Percentiles rank a stretch among this genome's conserved stretches.
These are phyloP conservation scores for Eilema caniola DNA, from an alignment of 2,888 invertebrate genomes.

Conservation along the genomic window DNA sequence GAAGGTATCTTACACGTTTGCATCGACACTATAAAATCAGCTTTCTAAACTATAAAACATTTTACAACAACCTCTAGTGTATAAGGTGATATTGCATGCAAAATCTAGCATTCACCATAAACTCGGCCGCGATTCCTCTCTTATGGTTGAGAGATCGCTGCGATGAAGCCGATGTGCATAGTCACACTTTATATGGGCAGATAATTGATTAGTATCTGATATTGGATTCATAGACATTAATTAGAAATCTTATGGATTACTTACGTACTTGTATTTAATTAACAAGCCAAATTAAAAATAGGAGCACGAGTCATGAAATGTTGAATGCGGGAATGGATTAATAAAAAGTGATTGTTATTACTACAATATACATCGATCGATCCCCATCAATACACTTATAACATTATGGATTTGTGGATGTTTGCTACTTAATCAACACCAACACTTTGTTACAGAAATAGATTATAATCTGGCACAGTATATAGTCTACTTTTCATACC, in stretches of 20 bases:
- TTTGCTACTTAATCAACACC: neutral
- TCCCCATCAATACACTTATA: too few species aligned
- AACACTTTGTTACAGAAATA: neutral
- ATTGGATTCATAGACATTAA: constrained; percentile 41
- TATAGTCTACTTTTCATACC: neutral
- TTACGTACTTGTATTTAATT: constrained; percentile 1
- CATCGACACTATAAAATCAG: constrained; percentile 16
- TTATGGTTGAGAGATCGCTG: constrained; percentile 58
- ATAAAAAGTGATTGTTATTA: neutral
- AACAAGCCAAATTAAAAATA: neutral
- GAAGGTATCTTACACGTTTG: constrained; percentile 9
- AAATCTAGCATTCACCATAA: constrained; percentile 68
- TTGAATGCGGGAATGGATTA: neutral
- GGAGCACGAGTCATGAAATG: neutral
- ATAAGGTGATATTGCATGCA: constrained; percentile 62
- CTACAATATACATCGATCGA: neutral
- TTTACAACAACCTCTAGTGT: constrained; percentile 28
- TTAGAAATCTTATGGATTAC: constrained; percentile 22
- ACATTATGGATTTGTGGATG: neutral
- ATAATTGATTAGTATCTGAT: constrained; percentile 53
- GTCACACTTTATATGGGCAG: constrained; percentile 58
- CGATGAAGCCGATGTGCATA: constrained; percentile 58
- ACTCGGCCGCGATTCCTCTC: constrained; percentile 54
- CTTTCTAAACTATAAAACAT: constrained; percentile 29
- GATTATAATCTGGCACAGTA: neutral